Evolutionary conservation across 2,113 vertebrate genomes (phyloP), one percentile per base, ranked within the genome.

Genomic region (Myotis yumanensis): DNA sequence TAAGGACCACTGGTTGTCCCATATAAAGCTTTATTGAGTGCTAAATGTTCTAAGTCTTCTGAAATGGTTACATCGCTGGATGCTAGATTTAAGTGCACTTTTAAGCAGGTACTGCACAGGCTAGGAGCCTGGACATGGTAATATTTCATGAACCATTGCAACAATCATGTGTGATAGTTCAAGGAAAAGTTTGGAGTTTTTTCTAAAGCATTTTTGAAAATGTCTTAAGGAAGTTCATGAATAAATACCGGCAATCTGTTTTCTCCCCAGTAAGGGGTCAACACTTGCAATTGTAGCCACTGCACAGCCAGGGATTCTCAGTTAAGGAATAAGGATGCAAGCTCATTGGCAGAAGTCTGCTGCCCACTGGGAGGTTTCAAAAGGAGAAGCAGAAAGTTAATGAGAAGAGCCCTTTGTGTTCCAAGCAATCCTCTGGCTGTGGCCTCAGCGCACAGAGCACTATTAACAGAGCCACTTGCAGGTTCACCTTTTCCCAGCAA

Each of bases 301-400:
- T 28, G 48, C 64, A 57, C 20, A 88, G 93, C 52, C 62, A 85
- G 89, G 18, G 72, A 59, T 75, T 90, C 88, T 88, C 52, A 73
- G 71, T 76, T 62, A 64, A 88, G 73, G 35, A 16, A 79, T 46
- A 30, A 90, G 72, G 81, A 81, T 87, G 66, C 18, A 69, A 76
- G 48, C 23, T 96, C 81, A 71, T 73, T 95, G 84, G 68, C 72
- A 91, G 46, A 95, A 91, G 35, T 68, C 76, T 85, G 77, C 11
- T 59, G 43, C 82, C 64, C 76, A 89, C 54, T 43, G 85, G 93
- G 87, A 88, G 72, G 14, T 90, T 94, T 97, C 93, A 90, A 85
- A 97, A 88, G 72, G 40, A 96, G 90, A 95, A 90, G 43, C 84
- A 79, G 80, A 87, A 73, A 96, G 91, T 90, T 97, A 95, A 96